Evolutionary conservation across 2,113 vertebrate species (phyloP).

Genomic region (Barbus barbus): DNA sequence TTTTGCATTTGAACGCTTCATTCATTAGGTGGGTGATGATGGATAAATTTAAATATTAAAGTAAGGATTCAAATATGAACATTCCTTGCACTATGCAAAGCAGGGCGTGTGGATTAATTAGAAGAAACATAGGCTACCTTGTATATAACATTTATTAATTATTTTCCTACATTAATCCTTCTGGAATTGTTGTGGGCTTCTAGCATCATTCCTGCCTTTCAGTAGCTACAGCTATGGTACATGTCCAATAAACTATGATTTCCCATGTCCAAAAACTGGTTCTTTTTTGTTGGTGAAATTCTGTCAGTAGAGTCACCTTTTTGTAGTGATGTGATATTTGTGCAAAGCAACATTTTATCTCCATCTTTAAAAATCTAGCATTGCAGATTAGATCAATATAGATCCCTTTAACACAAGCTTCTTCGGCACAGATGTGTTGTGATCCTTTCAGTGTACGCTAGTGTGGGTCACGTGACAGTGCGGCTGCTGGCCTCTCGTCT

Average conservation of each 20-base stretch:
- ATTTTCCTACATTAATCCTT: not conserved
- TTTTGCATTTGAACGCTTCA: too few species aligned
- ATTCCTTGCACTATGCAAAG: not conserved
- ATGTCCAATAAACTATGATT: not conserved
- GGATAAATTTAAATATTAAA: not conserved
- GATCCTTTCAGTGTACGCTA: not conserved
- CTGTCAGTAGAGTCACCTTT: too few species aligned
- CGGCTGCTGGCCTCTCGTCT: not conserved
- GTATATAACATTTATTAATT: not conserved
- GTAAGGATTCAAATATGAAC: not conserved
- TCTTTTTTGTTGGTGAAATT: not conserved
- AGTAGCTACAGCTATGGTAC: too few species aligned
- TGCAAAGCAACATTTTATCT: too few species aligned
- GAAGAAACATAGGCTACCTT: not conserved
- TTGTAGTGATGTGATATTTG: not conserved
- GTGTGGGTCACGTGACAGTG: conserved; percentile 17
- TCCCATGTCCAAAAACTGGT: not conserved
- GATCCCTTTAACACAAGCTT: not conserved
- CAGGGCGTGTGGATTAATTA: not conserved
- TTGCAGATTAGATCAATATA: too few species aligned
- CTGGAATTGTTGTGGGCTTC: not conserved
- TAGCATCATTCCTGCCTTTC: not conserved
- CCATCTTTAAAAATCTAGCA: not conserved
- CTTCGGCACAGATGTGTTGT: not conserved
- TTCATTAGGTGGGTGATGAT: too few species aligned